Percentiles rank a stretch among this genome's conserved stretches.
phyloP scores from a whole-genome alignment of 2,888 invertebrate genomes.

The Philopedon plagiatum region DNA sequence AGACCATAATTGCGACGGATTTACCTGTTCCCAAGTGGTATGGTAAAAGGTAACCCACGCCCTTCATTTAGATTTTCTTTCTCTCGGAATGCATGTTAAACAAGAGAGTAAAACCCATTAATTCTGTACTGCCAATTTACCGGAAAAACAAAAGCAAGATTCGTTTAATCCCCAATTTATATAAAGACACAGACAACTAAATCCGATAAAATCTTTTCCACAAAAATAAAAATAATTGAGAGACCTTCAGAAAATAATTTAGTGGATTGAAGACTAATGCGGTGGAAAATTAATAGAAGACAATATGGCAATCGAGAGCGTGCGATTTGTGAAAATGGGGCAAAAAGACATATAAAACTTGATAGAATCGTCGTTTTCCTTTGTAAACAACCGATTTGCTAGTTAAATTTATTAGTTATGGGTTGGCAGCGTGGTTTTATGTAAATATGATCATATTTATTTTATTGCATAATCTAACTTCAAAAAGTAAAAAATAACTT shows the following conservation, averaged over 20 bases:
- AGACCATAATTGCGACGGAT: too few species aligned
- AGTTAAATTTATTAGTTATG: slow-evolving; percentile 18
- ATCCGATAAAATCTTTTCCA: slow-evolving; percentile 12
- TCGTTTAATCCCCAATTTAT: background rate
- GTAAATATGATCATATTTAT: background rate
- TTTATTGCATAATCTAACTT: too few species aligned
- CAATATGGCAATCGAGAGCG: slow-evolving; percentile 29
- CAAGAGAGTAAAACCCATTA: background rate
- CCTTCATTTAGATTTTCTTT: too few species aligned
- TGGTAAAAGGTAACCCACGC: too few species aligned
- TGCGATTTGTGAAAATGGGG: slow-evolving; percentile 27
- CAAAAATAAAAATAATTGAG: slow-evolving; percentile 18
- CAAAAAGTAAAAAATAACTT: too few species aligned
- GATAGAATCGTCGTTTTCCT: slow-evolving; percentile 16
- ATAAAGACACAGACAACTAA: background rate
- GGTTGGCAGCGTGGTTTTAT: background rate
- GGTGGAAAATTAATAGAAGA: slow-evolving; percentile 32
- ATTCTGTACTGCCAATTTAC: background rate
- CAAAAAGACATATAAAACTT: slow-evolving; percentile 21
- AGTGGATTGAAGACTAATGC: slow-evolving; percentile 31
- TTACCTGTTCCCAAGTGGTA: too few species aligned
- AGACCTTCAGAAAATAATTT: slow-evolving; percentile 30
- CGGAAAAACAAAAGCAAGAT: background rate
- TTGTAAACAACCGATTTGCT: slow-evolving; percentile 20
- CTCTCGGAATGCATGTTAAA: too few species aligned